These are phyloP conservation scores for Actenoides hombroni DNA, from an alignment of 2,113 vertebrate species.

Conservation along the genomic window DNA sequence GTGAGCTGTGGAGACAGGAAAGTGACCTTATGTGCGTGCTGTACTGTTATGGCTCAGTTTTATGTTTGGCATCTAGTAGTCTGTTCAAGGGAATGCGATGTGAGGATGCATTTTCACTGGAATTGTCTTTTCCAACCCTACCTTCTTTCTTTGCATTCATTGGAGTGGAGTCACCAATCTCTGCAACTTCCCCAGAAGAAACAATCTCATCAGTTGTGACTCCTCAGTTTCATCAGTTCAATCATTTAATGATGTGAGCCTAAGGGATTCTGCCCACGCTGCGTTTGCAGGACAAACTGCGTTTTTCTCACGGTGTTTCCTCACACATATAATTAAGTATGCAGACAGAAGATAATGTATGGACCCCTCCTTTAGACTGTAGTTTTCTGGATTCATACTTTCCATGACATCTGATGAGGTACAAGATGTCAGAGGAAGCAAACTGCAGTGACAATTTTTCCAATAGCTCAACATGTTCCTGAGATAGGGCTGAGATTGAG, in stretches of 20 bases:
- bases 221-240: neutral
- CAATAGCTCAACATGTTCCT: neutral
- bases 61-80: neutral
- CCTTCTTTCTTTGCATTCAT: neutral
- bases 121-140: neutral
- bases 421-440: neutral
- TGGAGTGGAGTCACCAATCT: neutral
- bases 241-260: neutral
- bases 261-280: neutral
- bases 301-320: neutral
- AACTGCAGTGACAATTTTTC: neutral
- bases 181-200: neutral
- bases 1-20: neutral
- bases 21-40: neutral
- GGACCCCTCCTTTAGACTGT: neutral
- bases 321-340: neutral
- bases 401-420: neutral
- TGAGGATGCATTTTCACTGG: neutral
- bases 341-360: neutral
- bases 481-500: neutral
- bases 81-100: neutral
- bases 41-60: neutral
- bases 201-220: accelerated
- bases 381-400: neutral
- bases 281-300: neutral